phyloP scores from a whole-genome alignment of 2,797 vertebrate species.

The Parauchenoglanis ngamensis region DNA sequence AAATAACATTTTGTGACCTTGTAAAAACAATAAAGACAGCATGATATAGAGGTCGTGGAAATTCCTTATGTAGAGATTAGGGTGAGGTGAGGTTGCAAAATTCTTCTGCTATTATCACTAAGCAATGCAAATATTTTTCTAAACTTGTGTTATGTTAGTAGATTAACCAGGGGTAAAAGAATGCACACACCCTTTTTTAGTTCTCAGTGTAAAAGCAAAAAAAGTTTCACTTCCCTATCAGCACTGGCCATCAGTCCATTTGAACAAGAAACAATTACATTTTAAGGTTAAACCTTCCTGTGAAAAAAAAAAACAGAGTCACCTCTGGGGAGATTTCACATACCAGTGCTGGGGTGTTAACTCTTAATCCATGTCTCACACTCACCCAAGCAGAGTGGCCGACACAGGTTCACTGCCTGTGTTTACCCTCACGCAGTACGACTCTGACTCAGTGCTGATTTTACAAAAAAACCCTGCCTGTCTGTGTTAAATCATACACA shows the following conservation, averaged over 20 bases:
- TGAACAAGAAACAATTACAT: constrained; percentile 14
- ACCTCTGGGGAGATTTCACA: not conserved
- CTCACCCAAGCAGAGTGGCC: not conserved
- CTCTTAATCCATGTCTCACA: not conserved
- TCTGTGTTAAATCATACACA: constrained; percentile 21
- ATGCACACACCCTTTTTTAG: constrained; percentile 38
- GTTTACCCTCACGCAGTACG: not conserved
- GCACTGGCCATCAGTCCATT: constrained; percentile 11
- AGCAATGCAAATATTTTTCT: constrained; percentile 38
- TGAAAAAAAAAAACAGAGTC: not conserved
- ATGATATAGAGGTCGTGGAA: constrained; percentile 6
- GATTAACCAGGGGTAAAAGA: constrained; percentile 29
- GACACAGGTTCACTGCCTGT: not conserved
- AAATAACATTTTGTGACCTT: constrained; percentile 22
- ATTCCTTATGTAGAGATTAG: constrained; percentile 5
- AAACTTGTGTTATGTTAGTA: constrained; percentile 23
- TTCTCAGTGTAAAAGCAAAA: constrained; percentile 30
- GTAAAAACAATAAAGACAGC: constrained; percentile 5
- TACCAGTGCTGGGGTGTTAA: not conserved
- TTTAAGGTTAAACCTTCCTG: constrained; percentile 21
- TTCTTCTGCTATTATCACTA: constrained; percentile 34
- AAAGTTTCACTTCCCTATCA: constrained; percentile 35
- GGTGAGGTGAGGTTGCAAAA: constrained; percentile 18
- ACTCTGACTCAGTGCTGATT: constrained; percentile 24
- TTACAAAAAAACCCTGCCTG: constrained; percentile 26